Evolutionary conservation across 2,888 invertebrate species (phyloP).

Genomic region (Arctia plantaginis): DNA sequence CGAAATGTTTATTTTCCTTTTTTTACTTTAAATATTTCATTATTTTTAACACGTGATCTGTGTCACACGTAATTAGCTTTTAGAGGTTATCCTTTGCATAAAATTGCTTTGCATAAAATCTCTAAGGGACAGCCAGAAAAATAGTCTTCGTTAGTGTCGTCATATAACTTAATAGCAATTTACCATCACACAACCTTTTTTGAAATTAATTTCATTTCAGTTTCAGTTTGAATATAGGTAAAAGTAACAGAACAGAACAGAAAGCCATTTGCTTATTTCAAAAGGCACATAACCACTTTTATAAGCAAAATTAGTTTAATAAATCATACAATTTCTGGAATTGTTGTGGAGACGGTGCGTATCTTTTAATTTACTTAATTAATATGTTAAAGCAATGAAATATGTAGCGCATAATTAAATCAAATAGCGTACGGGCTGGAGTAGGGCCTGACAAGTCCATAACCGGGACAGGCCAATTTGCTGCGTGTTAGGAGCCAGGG

Average conservation of each 20-base stretch:
- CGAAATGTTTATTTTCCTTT: constrained; percentile 57
- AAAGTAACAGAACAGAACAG: no score
- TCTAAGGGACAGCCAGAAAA: constrained; percentile 78
- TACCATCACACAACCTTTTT: neutral
- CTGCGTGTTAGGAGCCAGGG: constrained; percentile 57
- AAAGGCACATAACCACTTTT: neutral
- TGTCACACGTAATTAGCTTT: constrained; percentile 62
- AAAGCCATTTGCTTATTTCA: neutral
- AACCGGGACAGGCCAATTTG: constrained; percentile 50
- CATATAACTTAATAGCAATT: constrained; percentile 59
- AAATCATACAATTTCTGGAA: neutral
- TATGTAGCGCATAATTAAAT: constrained; percentile 47
- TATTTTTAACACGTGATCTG: constrained; percentile 66
- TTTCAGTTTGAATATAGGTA: neutral
- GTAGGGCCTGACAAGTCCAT: constrained; percentile 47
- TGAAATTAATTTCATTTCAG: neutral
- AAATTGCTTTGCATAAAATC: constrained; percentile 85
- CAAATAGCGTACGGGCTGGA: constrained; percentile 35
- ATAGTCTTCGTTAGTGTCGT: constrained; percentile 66
- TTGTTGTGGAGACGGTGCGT: constrained; percentile 5
- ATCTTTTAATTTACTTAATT: constrained; percentile 43
- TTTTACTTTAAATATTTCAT: constrained; percentile 55
- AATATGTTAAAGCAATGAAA: constrained; percentile 36
- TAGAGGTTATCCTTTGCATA: constrained; percentile 80
- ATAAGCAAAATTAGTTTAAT: neutral